Base-by-base conservation (phyloP, 2,797 vertebrate species). In the Enteromius viviparus region DNA sequence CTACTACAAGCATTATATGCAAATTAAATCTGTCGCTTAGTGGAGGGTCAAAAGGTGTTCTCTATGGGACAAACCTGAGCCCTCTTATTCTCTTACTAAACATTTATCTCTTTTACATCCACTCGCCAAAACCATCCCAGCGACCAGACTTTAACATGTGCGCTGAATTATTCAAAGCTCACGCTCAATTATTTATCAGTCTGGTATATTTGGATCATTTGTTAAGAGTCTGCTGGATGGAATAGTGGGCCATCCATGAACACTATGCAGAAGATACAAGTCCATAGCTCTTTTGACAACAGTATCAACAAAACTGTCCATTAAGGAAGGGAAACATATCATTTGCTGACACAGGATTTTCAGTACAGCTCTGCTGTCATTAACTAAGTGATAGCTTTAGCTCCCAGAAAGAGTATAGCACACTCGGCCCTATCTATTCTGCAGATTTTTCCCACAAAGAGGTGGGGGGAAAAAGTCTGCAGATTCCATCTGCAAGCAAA, bases 151-250 rank as follows among this genome's bases (percentile, higher is more conserved):
- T 90, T 89, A 91, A 90, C 88, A 90, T 77, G 83, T 87, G 81
- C 74, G 55, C 78, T 91, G 88, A 91, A 91, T 89, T 88, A 91
- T 91, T 89, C 78, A 91, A 85, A 40, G 62, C 47, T 87, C 55
- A 42, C 78, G 58, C 86, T 90, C 81, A 89, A 91, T 90, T 89
- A 91, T 91, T 90, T 89, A 89, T 83, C 87, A 78, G 81, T 75
- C 82, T 83, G 87, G 87, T 90, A 89, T 90, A 90, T 91, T 89
- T 88, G 87, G 88, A 89, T 88, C 74, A 62, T 87, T 89, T 51
- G 76, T 84, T 82, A 86, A 87, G 86, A 87, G 88, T 85, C 85
- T 85, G 65, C 83, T 70, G 79, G 65, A 82, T 83, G 37, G 34
- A 77, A 80, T 42, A 47, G 64, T 60, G 74, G 81, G 26, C 51